Base-by-base conservation (phyloP, 2,888 invertebrate species). In the Lamellibrachia columna region DNA sequence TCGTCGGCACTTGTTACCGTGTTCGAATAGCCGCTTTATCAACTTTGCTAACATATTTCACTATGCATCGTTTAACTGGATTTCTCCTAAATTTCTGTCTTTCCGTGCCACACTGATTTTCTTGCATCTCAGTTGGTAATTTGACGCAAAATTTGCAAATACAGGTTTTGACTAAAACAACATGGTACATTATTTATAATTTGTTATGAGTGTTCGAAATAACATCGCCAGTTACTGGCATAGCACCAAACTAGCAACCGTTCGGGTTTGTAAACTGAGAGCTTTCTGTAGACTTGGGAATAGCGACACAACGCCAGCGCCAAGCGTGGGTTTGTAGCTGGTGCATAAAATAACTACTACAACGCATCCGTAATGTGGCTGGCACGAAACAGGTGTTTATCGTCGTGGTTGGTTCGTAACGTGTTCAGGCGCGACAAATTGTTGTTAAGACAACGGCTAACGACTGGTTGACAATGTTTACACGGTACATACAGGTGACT, bases 11-110 rank as follows among this genome's bases (percentile, higher is more conserved):
- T 15, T 15, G 75, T 15, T 15, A 1, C 11, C 75, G 6, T 15
- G 75, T 75, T 75, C 75, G 75, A 75, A 75, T 75, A 75, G 75
- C 75, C 75, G 75, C 22, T 75, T 75, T 75, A 75, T 22, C 75
- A 75, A 15, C 22, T 75, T 75, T 75, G 15, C 15, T 0, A 22
- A 75, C 75, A 75, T 22, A 75, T 22, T 11, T 6, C n/a, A 6
- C 22, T 11, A 58, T 58, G 58, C 58, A 11, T 11, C 3, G 22
- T 75, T 75, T 75, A 1, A 75, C 22, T 75, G 22, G 22, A 75
- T 22, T 75, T 11, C n/a, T 75, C 22, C 15, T 0, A 75, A 11
- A 75, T 22, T n/a, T 75, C 22, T 75, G 0, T 55, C 7, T 11
- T 75, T 75, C 15, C 6, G 75, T n/a, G 75, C 22, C 22, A 60